Percentiles rank a stretch among this genome's conserved stretches.
Conservation (phyloP, 2,113 vertebrate species). For the Oryzias melastigma region DNA sequence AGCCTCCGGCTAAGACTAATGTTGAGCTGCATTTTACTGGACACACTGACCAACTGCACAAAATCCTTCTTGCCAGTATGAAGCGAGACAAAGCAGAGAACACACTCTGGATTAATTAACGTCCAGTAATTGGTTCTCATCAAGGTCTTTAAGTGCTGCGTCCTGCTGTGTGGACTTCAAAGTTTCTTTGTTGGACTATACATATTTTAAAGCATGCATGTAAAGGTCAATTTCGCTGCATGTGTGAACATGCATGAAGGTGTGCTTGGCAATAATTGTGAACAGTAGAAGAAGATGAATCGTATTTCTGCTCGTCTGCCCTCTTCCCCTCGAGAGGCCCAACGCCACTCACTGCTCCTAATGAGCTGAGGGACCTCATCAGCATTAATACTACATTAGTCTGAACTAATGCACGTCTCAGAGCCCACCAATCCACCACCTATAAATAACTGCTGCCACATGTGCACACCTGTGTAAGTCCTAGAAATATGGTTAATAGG, state of each 20-base stretch:
- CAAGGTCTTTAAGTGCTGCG: slow-evolving; percentile 20
- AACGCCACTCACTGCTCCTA: slow-evolving; percentile 71
- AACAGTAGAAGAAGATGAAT: slow-evolving; percentile 42
- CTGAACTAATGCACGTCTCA: slow-evolving; percentile 39
- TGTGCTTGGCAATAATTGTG: slow-evolving; percentile 36
- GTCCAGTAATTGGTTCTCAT: slow-evolving; percentile 18
- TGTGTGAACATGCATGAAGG: slow-evolving; percentile 1
- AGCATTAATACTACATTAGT: slow-evolving; percentile 76
- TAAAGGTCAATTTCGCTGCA: slow-evolving; percentile 55
- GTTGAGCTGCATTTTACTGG: slow-evolving; percentile 55
- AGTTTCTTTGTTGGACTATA: slow-evolving; percentile 23
- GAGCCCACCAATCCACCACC: neutral
- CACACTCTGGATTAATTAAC: slow-evolving; percentile 14
- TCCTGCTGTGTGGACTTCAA: slow-evolving; percentile 16
- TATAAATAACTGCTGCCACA: slow-evolving; percentile 29
- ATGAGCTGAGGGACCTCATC: slow-evolving; percentile 74
- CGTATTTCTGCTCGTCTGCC: slow-evolving; percentile 19
- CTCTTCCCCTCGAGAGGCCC: slow-evolving; percentile 65
- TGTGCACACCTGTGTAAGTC: slow-evolving; percentile 45
- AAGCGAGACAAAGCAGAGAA: slow-evolving; percentile 2
- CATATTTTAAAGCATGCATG: slow-evolving; percentile 35
- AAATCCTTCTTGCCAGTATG: slow-evolving; percentile 24
- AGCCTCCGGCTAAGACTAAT: slow-evolving; percentile 71
- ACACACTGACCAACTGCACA: slow-evolving; percentile 27
- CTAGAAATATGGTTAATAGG: slow-evolving; percentile 53